These are phyloP conservation scores for Cheumatopsyche charites DNA, from an alignment of 1,140 invertebrate genomes.

Conservation along the genomic window DNA sequence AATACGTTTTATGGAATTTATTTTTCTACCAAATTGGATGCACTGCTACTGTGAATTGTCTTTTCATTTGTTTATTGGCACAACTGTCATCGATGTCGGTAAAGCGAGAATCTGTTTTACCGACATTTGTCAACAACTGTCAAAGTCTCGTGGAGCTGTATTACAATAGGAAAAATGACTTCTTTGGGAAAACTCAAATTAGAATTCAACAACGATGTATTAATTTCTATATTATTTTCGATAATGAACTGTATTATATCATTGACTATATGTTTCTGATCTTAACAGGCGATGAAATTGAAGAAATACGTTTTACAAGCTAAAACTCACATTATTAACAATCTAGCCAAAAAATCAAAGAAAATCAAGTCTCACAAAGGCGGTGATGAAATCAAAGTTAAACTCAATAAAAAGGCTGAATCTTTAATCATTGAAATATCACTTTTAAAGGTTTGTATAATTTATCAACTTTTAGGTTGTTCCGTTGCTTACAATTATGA, in stretches of 20 bases:
- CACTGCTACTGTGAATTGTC: too few species aligned
- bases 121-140: slow-evolving; percentile 1
- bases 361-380: slow-evolving; percentile 36
- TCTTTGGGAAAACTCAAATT: slow-evolving; percentile 39
- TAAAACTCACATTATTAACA: slow-evolving; percentile 43
- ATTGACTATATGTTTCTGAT: too few species aligned
- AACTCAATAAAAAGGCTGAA: slow-evolving; percentile 38
- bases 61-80: neutral
- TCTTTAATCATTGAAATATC: slow-evolving; percentile 39
- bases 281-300: slow-evolving; percentile 43
- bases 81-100: neutral
- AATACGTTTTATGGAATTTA: too few species aligned
- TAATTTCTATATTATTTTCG: slow-evolving; percentile 4
- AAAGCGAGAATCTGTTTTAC: neutral
- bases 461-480: too few species aligned
- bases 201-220: slow-evolving; percentile 46
- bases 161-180: neutral
- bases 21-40: too few species aligned
- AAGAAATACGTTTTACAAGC: slow-evolving; percentile 42
- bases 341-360: slow-evolving; percentile 36
- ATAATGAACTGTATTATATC: too few species aligned
- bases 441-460: slow-evolving; percentile 40
- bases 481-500: neutral
- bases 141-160: neutral
- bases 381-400: slow-evolving; percentile 32